These are phyloP conservation scores for Nothocercus nigrocapillus DNA, from an alignment of 2,113 vertebrate species.

Conservation along the genomic window DNA sequence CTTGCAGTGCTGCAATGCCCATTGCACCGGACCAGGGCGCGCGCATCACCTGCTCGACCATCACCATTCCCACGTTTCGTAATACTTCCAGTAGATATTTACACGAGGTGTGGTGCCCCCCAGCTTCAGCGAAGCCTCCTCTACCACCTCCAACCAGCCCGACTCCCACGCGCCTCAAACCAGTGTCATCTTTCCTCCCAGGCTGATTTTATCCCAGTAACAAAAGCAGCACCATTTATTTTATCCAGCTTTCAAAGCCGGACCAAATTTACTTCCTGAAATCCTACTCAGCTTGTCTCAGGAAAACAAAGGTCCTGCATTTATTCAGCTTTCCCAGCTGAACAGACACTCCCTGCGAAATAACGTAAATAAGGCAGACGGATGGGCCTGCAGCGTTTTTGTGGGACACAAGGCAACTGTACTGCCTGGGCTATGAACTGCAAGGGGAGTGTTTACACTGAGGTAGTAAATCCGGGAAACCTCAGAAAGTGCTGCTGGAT, in stretches of 20 bases:
- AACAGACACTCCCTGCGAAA: not conserved
- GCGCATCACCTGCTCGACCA: not conserved
- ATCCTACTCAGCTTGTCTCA: not conserved
- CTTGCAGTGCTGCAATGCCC: accelerated
- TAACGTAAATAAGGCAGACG: not conserved
- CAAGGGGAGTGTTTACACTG: not conserved
- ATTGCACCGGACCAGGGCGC: not conserved
- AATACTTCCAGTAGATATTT: too few relatives aligned
- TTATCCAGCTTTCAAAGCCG: not conserved
- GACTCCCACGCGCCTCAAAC: accelerated
- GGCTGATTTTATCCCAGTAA: not conserved
- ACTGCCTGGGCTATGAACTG: not conserved
- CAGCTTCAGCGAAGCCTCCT: accelerated
- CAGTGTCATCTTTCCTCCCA: not conserved
- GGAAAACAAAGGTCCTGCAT: not conserved
- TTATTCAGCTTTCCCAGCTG: not conserved
- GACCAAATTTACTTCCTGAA: not conserved
- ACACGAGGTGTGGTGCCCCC: too few relatives aligned
- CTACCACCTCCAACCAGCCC: not conserved
- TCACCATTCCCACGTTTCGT: not conserved
- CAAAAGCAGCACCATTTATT: not conserved
- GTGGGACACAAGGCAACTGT: too few relatives aligned
- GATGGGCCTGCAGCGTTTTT: not conserved
- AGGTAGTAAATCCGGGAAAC: not conserved
- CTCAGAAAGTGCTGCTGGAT: accelerated